These are phyloP conservation scores for Solenopsis fugax DNA, from an alignment of 1,140 invertebrate species.

Conservation along the genomic window DNA sequence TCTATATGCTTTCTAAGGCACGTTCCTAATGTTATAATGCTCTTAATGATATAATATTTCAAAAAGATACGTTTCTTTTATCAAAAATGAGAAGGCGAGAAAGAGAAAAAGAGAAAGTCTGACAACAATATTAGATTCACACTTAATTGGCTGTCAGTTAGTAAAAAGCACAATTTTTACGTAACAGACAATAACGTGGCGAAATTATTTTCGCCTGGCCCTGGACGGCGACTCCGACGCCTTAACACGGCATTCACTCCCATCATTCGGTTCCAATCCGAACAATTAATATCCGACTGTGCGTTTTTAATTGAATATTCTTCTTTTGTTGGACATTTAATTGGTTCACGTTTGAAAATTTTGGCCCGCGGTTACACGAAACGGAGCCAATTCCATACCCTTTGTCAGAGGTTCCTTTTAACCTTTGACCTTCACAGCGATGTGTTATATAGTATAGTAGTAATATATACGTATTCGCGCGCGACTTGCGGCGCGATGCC, in stretches of 20 bases:
- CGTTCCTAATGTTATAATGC: neutral
- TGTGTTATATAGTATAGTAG: slow-evolving; percentile 1
- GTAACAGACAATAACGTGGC: neutral
- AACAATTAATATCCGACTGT: slow-evolving; percentile 37
- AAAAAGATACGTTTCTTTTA: neutral
- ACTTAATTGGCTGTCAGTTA: neutral
- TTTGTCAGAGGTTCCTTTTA: slow-evolving; percentile 50
- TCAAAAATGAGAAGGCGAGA: neutral
- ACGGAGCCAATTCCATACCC: slow-evolving; percentile 24
- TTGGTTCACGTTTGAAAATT: slow-evolving; percentile 39
- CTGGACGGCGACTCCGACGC: neutral
- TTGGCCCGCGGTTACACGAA: slow-evolving; percentile 22
- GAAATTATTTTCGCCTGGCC: neutral
- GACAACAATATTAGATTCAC: neutral
- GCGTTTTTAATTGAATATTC: slow-evolving; percentile 35
- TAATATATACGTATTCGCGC: neutral
- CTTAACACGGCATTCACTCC: neutral
- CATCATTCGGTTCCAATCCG: slow-evolving; percentile 13
- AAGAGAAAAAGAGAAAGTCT: neutral
- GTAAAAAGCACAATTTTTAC: neutral
- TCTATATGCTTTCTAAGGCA: neutral
- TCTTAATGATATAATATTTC: neutral
- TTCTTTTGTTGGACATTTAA: slow-evolving; percentile 30
- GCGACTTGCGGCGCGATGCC: slow-evolving; percentile 49
- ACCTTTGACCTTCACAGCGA: slow-evolving; percentile 67